Conservation (phyloP, 2,797 vertebrate genomes). For the Heliangelus exortis region DNA sequence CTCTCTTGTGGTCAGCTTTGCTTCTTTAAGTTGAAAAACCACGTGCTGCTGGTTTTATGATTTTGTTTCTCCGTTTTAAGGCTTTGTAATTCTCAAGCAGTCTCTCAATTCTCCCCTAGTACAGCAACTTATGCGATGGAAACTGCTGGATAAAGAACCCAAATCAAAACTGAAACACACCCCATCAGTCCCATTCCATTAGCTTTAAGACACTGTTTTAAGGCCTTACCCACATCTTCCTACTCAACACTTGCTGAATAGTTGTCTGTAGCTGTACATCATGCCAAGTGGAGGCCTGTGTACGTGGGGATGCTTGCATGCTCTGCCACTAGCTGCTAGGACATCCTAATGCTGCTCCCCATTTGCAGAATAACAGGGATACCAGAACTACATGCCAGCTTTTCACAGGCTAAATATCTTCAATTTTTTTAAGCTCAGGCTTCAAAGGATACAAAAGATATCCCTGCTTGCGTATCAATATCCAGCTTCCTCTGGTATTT, state of each 20-base stretch:
- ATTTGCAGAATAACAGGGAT: neutral
- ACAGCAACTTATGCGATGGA: neutral
- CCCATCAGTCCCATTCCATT: neutral
- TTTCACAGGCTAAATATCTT: neutral
- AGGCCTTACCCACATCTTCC: neutral
- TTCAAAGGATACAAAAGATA: neutral
- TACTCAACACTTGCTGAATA: neutral
- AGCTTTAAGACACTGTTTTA: neutral
- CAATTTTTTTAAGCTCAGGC: neutral
- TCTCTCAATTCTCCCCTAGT: neutral
- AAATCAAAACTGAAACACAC: rapidly evolving
- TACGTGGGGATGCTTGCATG: no score
- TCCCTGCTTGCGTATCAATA: neutral
- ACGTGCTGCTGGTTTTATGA: rapidly evolving
- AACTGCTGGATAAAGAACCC: neutral
- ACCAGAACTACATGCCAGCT: neutral
- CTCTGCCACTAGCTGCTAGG: neutral
- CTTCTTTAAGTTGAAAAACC: neutral
- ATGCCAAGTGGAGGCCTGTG: no score
- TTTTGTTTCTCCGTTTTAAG: neutral
- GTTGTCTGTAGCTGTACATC: neutral
- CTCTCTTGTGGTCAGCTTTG: neutral
- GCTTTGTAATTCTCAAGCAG: neutral
- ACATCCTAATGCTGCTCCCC: neutral
- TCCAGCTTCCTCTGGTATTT: neutral